Conservation (phyloP, 2,797 vertebrate species). For the Lagodon rhomboides region DNA sequence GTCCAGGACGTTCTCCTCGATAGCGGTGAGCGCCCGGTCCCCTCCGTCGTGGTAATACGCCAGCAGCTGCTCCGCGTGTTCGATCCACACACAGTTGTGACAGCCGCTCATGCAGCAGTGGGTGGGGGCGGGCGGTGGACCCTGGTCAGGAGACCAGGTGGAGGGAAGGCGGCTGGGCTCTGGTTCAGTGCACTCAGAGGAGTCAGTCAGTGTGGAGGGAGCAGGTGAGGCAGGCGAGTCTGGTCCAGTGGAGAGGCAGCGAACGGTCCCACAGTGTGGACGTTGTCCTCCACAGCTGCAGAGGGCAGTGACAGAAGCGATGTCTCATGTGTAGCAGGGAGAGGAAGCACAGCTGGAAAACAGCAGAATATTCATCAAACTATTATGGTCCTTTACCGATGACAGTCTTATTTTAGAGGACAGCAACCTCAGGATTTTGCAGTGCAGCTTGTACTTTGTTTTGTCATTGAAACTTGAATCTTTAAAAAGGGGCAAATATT, state of each 20-base stretch:
- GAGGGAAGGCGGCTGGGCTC: not conserved
- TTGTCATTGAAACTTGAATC: not conserved
- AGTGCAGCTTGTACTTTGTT: too few species aligned
- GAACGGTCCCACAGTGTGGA: constrained; percentile 8
- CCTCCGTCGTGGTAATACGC: constrained; percentile 87
- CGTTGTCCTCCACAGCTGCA: constrained; percentile 6
- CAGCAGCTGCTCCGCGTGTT: constrained; percentile 89
- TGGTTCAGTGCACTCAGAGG: constrained; percentile 8
- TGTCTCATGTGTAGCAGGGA: constrained; percentile 44
- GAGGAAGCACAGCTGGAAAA: constrained; percentile 64
- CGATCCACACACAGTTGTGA: constrained; percentile 94
- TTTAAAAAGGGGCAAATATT: not conserved
- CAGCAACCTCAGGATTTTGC: too few species aligned
- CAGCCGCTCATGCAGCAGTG: constrained; percentile 97
- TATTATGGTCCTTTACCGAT: too few species aligned
- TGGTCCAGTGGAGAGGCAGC: constrained; percentile 19
- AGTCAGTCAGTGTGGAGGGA: not conserved
- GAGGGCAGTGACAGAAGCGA: not conserved
- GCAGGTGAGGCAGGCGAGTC: not conserved
- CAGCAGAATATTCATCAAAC: not conserved
- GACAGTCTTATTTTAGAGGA: not conserved
- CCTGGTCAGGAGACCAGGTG: constrained; percentile 11
- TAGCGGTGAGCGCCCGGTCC: constrained; percentile 83
- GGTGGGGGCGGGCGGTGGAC: constrained; percentile 82
- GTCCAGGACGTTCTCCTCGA: constrained; percentile 90